Evolutionary conservation across 2,797 vertebrate genomes (phyloP).

Genomic region (Alosa sapidissima): DNA sequence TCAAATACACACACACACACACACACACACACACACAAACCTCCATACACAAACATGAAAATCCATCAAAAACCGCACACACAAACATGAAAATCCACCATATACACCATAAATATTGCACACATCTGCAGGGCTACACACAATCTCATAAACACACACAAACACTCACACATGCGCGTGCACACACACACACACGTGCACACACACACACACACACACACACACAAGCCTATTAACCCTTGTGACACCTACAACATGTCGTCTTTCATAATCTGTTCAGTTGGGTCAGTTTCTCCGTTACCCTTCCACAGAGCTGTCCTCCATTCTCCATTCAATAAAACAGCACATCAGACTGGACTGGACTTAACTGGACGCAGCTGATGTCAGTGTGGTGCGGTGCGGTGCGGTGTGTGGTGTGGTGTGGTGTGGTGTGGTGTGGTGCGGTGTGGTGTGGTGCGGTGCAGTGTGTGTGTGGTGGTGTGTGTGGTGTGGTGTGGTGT

Average conservation of each 20-base stretch:
- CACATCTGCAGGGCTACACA: not conserved
- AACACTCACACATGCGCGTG: not conserved
- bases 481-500: no score
- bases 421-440: no score
- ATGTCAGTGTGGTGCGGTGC: no score
- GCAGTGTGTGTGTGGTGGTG: no score
- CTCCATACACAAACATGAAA: not conserved
- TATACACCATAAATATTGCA: not conserved
- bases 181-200: not conserved
- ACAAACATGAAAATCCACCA: constrained; percentile 14
- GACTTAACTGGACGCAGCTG: no score
- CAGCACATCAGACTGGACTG: no score
- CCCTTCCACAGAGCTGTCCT: no score
- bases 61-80: not conserved
- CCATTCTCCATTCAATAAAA: no score
- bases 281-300: constrained; percentile 43
- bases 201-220: not conserved
- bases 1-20: no score
- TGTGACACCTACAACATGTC: not conserved
- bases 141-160: not conserved
- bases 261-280: not conserved
- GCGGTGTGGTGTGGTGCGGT: no score
- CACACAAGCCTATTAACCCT: not conserved
- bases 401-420: no score
- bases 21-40: not conserved